A percentile compares a stretch with the other conserved stretches of the same genome.
These are phyloP conservation scores for Metallyticus violacea DNA, from an alignment of 2,888 invertebrate genomes.

Conservation along the genomic window DNA sequence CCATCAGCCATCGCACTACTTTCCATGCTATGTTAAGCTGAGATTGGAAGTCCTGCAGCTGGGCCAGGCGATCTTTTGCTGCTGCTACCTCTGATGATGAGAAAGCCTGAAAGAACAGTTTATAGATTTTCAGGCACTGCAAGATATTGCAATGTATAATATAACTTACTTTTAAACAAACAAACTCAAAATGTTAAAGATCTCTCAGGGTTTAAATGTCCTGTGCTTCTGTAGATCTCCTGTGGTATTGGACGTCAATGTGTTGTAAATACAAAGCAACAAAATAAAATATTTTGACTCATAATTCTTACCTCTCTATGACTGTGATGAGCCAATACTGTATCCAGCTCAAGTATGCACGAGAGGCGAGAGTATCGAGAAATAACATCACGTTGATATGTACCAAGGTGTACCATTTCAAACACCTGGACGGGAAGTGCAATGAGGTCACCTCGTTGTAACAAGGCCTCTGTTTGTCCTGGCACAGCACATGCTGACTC, in stretches of 20 bases:
- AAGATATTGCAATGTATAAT: too few species aligned
- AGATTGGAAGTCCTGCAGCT: slow-evolving; percentile 79
- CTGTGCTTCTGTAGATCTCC: too few species aligned
- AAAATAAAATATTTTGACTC: too few species aligned
- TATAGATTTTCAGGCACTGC: neutral
- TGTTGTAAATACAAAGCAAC: too few species aligned
- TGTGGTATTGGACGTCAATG: too few species aligned
- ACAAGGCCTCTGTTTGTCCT: slow-evolving; percentile 78
- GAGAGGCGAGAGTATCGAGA: slow-evolving; percentile 89
- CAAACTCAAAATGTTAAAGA: too few species aligned
- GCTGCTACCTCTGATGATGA: slow-evolving; percentile 81
- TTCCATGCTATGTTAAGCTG: slow-evolving; percentile 90
- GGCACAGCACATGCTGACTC: slow-evolving; percentile 91
- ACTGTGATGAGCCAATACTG: slow-evolving; percentile 86
- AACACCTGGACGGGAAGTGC: slow-evolving; percentile 91
- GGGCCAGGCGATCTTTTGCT: slow-evolving; percentile 80
- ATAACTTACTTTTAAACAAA: too few species aligned
- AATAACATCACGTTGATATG: slow-evolving; percentile 88
- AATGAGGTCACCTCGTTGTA: slow-evolving; percentile 80
- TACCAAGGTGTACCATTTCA: slow-evolving; percentile 91
- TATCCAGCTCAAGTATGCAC: slow-evolving; percentile 89
- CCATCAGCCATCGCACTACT: slow-evolving; percentile 92
- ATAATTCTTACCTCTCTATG: slow-evolving; percentile 68
- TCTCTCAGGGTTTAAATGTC: too few species aligned
- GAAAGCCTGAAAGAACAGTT: slow-evolving; percentile 62